Evolutionary conservation across 1,140 invertebrate genomes (phyloP).

Genomic region (Hypsibius dujardini): DNA sequence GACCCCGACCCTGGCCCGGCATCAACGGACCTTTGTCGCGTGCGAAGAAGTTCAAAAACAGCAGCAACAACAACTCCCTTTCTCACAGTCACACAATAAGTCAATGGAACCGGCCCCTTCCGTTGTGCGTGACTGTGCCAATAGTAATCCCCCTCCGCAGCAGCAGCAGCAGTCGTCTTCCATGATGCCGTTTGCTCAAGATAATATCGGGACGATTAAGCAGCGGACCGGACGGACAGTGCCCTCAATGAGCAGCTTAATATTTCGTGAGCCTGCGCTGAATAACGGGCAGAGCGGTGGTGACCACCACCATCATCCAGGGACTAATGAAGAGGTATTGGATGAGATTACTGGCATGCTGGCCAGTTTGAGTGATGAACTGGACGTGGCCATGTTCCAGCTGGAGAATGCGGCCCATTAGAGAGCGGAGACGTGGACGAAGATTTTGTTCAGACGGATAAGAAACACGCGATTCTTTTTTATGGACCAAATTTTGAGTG

Average conservation of each 20-base stretch:
- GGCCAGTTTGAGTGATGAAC: constrained; percentile 73
- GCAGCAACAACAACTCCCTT: neutral
- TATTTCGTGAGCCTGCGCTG: neutral
- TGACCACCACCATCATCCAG: constrained; percentile 23
- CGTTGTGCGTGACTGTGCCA: no score
- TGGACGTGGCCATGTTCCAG: constrained; percentile 56
- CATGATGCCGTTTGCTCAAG: constrained; percentile 91
- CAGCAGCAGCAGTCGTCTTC: constrained; percentile 72
- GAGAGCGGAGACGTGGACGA: no score
- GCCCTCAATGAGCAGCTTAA: neutral
- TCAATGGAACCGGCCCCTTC: constrained; percentile 30
- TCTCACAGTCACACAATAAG: neutral
- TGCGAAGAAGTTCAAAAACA: neutral
- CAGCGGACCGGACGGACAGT: constrained; percentile 37
- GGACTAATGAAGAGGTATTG: constrained; percentile 67
- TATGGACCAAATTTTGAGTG: no score
- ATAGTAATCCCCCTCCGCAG: constrained; percentile 39
- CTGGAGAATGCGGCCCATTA: constrained; percentile 48
- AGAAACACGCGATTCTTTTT: no score
- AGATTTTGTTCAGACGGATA: no score
- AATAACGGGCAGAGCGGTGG: no score
- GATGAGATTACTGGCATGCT: constrained; percentile 93
- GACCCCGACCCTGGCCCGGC: neutral
- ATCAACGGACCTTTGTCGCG: neutral
- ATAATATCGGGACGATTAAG: constrained; percentile 93